Evolutionary conservation across 2,888 invertebrate genomes (phyloP), one percentile per base, ranked within the genome.

Genomic region (Drosophila limbata): DNA sequence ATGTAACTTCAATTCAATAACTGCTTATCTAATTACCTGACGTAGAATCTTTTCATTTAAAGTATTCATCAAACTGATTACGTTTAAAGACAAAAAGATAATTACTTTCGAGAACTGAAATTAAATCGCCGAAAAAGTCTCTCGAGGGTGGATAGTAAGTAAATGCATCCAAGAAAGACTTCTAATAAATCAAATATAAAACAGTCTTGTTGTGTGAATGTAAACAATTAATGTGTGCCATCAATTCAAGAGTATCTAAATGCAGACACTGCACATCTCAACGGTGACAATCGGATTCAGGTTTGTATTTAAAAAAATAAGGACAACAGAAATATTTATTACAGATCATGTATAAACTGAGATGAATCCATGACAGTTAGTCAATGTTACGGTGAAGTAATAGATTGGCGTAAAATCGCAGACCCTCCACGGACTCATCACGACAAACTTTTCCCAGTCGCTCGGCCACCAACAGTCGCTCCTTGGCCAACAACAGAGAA

Each of bases 401-500:
- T 66, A 95, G 93, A 94, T 99, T 99, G 0, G 97, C 96, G 93
- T 97, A 99, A 93, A 99, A 99, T 66, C 96, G 94, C 42, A 99
- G 93, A 9, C 99, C 99, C 93, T 99, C 98, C 63, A 98, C 96
- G 0, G 97, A 96, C 91, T 99, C 99, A 93, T 99, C 99, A 63
- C 99, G 94, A 91, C 99, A 99, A 3, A 97, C 95, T 86, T 95
- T 94, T 0, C 98, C 99, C 81, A 95, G 94, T 71, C 95, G 95
- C 93, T 99, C 99, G 1, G 98, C 95, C 4, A 96, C 95, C 66
- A 96, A 93, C 35, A 99, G 94, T 59, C 97, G 95, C 93, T 99
- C 98, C 79, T 96, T 96, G 0, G 99, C 98, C 66, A 99, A 93
- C 40, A 98, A 94, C 42, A 99, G 94, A 13, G 99, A 97, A 45